phyloP scores from a whole-genome alignment of 2,888 invertebrate species.

The Parnassius orleans region DNA sequence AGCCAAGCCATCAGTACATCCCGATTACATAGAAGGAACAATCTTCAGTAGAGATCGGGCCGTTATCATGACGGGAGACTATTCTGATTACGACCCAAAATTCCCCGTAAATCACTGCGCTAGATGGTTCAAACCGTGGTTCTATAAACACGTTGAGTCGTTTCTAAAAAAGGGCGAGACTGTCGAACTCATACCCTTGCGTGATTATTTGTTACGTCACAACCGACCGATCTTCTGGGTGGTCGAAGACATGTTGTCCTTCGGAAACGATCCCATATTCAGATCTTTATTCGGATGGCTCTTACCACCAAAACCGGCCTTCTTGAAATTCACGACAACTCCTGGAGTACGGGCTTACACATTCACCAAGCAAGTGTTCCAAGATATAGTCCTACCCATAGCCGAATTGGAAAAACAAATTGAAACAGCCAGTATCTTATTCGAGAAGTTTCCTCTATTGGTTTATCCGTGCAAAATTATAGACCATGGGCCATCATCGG shows the following conservation, averaged over 20 bases:
- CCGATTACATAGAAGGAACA: constrained; percentile 85
- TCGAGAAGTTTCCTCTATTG: constrained; percentile 85
- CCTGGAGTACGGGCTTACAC: constrained; percentile 85
- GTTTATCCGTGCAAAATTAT: constrained; percentile 85
- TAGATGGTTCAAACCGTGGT: constrained; percentile 87
- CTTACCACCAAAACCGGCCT: constrained; percentile 85
- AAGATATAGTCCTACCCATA: constrained; percentile 86
- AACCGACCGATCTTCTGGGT: constrained; percentile 87
- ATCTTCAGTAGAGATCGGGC: constrained; percentile 83
- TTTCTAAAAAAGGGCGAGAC: constrained; percentile 77
- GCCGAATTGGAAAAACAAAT: constrained; percentile 84
- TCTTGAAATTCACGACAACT: constrained; percentile 86
- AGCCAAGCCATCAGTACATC: constrained; percentile 59
- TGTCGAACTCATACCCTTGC: constrained; percentile 82
- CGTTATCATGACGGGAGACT: constrained; percentile 84
- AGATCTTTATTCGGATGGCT: constrained; percentile 84
- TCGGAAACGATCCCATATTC: constrained; percentile 84
- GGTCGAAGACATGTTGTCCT: constrained; percentile 85
- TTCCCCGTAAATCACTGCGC: constrained; percentile 80
- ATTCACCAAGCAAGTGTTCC: constrained; percentile 86
- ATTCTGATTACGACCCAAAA: constrained; percentile 78
- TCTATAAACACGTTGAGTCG: constrained; percentile 84
- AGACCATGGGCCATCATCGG: constrained; percentile 81
- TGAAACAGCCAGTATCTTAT: constrained; percentile 78
- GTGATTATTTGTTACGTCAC: constrained; percentile 84